A percentile compares a stretch with the other conserved stretches of the same genome.
phyloP scores from a whole-genome alignment of 2,113 vertebrate genomes.

The Asarcornis scutulata region DNA sequence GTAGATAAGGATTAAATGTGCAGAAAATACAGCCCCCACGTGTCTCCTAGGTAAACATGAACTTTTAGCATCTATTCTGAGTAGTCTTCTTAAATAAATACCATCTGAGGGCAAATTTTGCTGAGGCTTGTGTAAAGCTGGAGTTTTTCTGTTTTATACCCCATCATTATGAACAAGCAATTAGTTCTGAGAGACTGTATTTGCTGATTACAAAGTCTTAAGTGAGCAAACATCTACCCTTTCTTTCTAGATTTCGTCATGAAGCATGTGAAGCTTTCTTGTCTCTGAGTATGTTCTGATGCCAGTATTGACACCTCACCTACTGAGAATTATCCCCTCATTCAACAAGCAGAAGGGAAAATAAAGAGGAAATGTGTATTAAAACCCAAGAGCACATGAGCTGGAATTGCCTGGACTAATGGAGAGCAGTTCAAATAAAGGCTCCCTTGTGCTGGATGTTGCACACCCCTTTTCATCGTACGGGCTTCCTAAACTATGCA shows the following conservation, averaged over 20 bases:
- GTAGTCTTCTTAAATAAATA: slow-evolving; percentile 31
- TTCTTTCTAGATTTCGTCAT: neutral
- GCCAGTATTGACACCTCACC: neutral
- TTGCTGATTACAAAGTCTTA: slow-evolving; percentile 14
- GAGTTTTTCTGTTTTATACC: neutral
- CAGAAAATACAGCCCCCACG: neutral
- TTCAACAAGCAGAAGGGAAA: neutral
- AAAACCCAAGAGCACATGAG: neutral
- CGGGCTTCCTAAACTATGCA: accelerated
- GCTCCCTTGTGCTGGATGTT: neutral
- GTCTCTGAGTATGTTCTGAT: neutral
- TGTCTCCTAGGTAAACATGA: neutral
- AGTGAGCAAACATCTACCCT: neutral
- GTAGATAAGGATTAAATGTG: neutral
- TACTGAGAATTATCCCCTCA: neutral
- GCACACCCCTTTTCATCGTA: neutral
- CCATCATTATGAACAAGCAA: neutral
- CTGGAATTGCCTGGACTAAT: neutral
- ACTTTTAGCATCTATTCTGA: neutral
- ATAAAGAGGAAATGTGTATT: neutral
- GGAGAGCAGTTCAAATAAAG: neutral
- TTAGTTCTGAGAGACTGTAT: slow-evolving; percentile 12
- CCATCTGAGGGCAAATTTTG: neutral
- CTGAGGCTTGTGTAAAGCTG: neutral
- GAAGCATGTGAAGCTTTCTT: neutral